These are phyloP conservation scores for Plectus sambesii DNA, from an alignment of 1,140 invertebrate genomes.

Conservation along the genomic window DNA sequence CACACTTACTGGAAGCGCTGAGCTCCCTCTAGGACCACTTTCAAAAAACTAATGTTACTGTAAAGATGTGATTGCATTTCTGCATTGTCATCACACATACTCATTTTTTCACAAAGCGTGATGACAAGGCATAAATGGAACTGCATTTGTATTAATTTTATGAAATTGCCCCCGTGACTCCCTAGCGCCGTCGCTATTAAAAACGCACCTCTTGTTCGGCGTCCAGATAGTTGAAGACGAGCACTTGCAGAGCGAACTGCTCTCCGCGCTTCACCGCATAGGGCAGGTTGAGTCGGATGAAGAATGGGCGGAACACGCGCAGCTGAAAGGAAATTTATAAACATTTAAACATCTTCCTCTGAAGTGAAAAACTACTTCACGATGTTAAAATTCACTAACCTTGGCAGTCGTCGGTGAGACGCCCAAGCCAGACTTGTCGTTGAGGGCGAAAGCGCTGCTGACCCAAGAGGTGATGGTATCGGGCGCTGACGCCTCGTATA, in stretches of 20 bases:
- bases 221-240: conserved; percentile 79
- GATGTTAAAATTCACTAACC: conserved; percentile 49
- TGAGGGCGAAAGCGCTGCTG: conserved; percentile 79
- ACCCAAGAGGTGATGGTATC: conserved; percentile 84
- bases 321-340: conserved; percentile 51
- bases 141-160: not conserved
- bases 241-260: conserved; percentile 71
- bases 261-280: conserved; percentile 80
- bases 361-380: no score
- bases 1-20: no score
- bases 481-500: conserved; percentile 57
- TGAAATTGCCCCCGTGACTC: conserved; percentile 3
- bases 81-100: no score
- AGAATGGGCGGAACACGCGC: conserved; percentile 74
- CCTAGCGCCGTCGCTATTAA: not conserved
- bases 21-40: no score
- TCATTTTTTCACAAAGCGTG: no score
- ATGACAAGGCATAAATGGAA: conserved; percentile 9
- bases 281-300: conserved; percentile 70
- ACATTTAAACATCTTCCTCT: conserved; percentile 3
- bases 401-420: conserved; percentile 61
- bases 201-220: conserved; percentile 56
- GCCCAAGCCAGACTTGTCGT: conserved; percentile 67
- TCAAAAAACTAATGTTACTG: no score
- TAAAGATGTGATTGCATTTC: no score